phyloP scores from a whole-genome alignment of 2,888 invertebrate species.

The Lomographa bimaculata region DNA sequence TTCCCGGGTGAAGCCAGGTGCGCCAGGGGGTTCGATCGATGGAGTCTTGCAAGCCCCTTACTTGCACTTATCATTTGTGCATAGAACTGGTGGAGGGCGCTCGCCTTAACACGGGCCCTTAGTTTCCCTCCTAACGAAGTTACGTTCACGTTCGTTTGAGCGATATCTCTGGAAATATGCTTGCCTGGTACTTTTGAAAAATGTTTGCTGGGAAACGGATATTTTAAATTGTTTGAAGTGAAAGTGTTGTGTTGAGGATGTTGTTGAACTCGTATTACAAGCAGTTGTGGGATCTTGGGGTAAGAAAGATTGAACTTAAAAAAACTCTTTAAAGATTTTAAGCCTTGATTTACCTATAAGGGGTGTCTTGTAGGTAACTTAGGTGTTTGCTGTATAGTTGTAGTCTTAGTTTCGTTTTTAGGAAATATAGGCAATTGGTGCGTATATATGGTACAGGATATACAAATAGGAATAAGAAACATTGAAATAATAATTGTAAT shows the following conservation, averaged over 20 bases:
- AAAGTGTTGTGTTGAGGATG: slow-evolving; percentile 35
- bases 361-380: too few species aligned
- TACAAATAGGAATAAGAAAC: too few species aligned
- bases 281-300: slow-evolving; percentile 56
- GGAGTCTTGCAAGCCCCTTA: slow-evolving; percentile 50
- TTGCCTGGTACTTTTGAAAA: slow-evolving; percentile 43
- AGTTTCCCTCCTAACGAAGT: slow-evolving; percentile 12
- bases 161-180: too few species aligned
- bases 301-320: too few species aligned
- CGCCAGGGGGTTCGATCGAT: slow-evolving; percentile 66
- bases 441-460: too few species aligned
- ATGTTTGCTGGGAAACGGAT: slow-evolving; percentile 17
- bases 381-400: too few species aligned
- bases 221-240: slow-evolving; percentile 18
- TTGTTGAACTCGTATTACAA: slow-evolving; percentile 50
- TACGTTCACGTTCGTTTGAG: slow-evolving; percentile 33
- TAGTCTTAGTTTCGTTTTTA: too few species aligned
- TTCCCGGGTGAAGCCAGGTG: slow-evolving; percentile 34
- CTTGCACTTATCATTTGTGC: slow-evolving; percentile 75
- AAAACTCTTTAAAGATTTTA: too few species aligned
- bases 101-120: slow-evolving; percentile 52
- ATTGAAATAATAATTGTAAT: too few species aligned
- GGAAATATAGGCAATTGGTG: too few species aligned
- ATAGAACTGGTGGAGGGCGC: slow-evolving; percentile 60
- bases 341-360: too few species aligned